These are phyloP conservation scores for Drosophila nasuta DNA, from an alignment of 1,140 invertebrate species.

Conservation along the genomic window DNA sequence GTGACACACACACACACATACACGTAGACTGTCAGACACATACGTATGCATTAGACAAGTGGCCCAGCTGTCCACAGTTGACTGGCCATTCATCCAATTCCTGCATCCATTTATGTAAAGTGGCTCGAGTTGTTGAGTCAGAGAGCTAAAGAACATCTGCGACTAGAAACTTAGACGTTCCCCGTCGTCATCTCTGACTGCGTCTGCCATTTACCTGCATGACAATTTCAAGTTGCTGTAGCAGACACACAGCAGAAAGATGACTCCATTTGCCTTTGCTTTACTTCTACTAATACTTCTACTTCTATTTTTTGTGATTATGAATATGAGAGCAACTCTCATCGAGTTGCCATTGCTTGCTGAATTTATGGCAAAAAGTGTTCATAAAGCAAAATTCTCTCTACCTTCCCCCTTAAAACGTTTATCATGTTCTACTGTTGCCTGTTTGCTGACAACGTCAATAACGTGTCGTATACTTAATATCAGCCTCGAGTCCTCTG, in stretches of 20 bases:
- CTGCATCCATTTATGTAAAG: constrained; percentile 53
- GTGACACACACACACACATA: not conserved
- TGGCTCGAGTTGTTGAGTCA: constrained; percentile 39
- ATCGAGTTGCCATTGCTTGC: constrained; percentile 1
- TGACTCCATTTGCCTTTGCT: constrained; percentile 13
- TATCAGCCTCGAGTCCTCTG: constrained; percentile 1
- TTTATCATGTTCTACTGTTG: constrained; percentile 58
- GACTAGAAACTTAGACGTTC: not conserved
- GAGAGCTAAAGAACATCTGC: constrained; percentile 14
- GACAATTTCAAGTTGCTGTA: constrained; percentile 14
- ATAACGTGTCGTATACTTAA: constrained; percentile 61
- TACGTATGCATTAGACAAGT: constrained; percentile 40
- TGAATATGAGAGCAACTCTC: constrained; percentile 26
- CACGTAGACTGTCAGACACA: not conserved
- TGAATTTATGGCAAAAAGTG: constrained; percentile 12
- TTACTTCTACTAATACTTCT: not conserved
- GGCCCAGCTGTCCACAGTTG: constrained; percentile 49
- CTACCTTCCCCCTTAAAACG: constrained; percentile 19
- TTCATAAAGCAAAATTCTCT: not conserved
- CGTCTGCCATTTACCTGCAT: constrained; percentile 20
- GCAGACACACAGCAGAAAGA: not conserved
- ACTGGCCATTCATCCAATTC: constrained; percentile 53
- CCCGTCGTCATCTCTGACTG: not conserved
- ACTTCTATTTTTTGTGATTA: constrained; percentile 27
- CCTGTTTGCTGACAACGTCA: constrained; percentile 10